Percentiles rank a stretch among this genome's conserved stretches.
phyloP scores from a whole-genome alignment of 2,888 invertebrate species.

The Lochmaea capreae region DNA sequence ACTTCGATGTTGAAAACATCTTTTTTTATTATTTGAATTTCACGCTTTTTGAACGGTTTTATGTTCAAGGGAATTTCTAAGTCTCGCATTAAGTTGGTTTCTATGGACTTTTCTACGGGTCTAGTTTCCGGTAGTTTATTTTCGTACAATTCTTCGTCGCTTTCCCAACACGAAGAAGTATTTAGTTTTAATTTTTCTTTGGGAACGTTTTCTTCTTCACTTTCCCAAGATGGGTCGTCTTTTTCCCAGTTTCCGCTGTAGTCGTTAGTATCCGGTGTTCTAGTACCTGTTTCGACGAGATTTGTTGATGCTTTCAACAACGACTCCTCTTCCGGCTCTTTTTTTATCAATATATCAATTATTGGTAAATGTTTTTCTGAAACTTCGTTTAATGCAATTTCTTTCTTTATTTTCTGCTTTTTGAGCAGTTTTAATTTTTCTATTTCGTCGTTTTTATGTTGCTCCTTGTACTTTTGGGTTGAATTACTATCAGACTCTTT shows the following conservation, averaged over 20 bases:
- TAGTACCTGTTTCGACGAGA: slow-evolving; percentile 8
- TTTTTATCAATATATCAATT: slow-evolving; percentile 1
- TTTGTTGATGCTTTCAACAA: slow-evolving; percentile 10
- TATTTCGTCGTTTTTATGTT: background rate
- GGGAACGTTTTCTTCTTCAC: slow-evolving; percentile 46
- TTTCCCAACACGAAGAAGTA: slow-evolving; percentile 54
- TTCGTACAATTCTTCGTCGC: slow-evolving; percentile 55
- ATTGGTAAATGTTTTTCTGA: background rate
- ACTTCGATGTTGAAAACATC: background rate
- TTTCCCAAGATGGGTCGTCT: slow-evolving; percentile 50
- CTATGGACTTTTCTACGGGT: slow-evolving; percentile 1
- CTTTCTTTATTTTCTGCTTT: slow-evolving; percentile 32
- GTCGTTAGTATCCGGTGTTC: slow-evolving; percentile 51
- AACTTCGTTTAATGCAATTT: background rate
- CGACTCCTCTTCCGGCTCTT: slow-evolving; percentile 12
- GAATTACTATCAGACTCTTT: slow-evolving; percentile 1
- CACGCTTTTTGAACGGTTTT: slow-evolving; percentile 48
- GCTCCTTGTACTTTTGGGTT: slow-evolving; percentile 1
- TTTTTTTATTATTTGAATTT: slow-evolving; percentile 10
- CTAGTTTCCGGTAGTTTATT: background rate
- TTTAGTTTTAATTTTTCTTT: slow-evolving; percentile 45
- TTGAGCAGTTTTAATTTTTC: slow-evolving; percentile 26
- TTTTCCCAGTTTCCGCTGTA: slow-evolving; percentile 46
- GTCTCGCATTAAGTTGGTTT: slow-evolving; percentile 29
- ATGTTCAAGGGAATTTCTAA: slow-evolving; percentile 56